phyloP scores from a whole-genome alignment of 2,113 vertebrate genomes.

The Montifringilla adamsi region DNA sequence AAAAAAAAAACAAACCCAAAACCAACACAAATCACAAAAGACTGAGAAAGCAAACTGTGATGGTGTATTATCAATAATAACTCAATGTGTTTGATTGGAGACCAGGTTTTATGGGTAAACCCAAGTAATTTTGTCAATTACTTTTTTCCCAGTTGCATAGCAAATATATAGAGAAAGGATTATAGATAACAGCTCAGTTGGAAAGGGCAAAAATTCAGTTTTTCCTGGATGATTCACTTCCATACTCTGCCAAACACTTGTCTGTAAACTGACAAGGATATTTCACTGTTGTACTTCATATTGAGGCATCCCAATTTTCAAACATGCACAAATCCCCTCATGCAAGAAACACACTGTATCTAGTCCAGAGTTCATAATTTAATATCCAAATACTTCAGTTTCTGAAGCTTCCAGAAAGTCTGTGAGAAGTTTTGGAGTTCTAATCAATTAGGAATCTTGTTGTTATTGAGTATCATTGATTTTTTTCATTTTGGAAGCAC shows the following conservation, averaged over 20 bases:
- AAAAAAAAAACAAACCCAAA: background rate
- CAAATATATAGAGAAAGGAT: background rate
- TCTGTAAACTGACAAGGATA: accelerated
- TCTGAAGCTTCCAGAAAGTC: background rate
- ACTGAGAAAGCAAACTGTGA: background rate
- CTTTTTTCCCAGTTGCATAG: background rate
- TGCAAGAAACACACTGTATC: accelerated
- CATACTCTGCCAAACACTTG: background rate
- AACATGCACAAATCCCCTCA: background rate
- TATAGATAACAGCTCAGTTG: background rate
- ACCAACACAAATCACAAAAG: background rate
- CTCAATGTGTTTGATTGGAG: background rate
- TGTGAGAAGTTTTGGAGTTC: background rate
- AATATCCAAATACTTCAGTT: background rate
- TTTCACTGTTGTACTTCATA: accelerated
- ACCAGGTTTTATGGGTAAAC: background rate
- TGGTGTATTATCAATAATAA: background rate
- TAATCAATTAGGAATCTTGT: background rate
- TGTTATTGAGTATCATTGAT: background rate
- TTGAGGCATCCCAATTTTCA: background rate
- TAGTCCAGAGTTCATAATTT: background rate
- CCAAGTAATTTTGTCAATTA: background rate
- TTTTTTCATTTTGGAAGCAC: background rate
- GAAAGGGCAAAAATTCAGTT: background rate
- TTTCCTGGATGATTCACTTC: background rate